Evolutionary conservation across 2,888 invertebrate genomes (phyloP).

Genomic region (Resseliella maxima): DNA sequence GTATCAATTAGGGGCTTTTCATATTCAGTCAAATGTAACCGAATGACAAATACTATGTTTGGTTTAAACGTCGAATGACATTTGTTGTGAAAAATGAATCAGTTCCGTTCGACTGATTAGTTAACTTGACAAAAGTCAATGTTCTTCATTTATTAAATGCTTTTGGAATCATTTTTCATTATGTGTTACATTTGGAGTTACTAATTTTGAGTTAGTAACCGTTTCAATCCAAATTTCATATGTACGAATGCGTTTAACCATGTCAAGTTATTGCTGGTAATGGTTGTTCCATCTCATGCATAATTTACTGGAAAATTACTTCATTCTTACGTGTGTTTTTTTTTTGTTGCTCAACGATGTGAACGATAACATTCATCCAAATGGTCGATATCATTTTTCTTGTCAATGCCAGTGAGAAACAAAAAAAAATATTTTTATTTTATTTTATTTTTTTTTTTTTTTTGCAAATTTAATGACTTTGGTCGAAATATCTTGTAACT

Average conservation of each 20-base stretch:
- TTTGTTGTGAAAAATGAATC: neutral
- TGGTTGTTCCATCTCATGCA: neutral
- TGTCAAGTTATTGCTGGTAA: neutral
- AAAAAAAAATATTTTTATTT: neutral
- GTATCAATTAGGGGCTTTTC: neutral
- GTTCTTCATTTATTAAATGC: neutral
- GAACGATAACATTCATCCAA: neutral
- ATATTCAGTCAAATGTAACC: no score
- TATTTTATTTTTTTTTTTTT: no score
- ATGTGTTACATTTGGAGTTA: neutral
- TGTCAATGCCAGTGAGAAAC: neutral
- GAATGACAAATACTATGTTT: neutral
- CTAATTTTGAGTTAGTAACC: no score
- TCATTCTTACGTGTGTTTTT: neutral
- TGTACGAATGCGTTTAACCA: neutral
- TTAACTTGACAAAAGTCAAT: neutral
- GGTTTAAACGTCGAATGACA: neutral
- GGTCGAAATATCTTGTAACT: neutral
- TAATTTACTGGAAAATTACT: slow-evolving; percentile 23
- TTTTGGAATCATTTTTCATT: slow-evolving; percentile 5
- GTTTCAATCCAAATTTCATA: no score
- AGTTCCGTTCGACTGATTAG: neutral
- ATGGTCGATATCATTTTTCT: neutral
- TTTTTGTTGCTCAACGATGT: neutral
- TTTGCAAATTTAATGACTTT: neutral